phyloP scores from a whole-genome alignment of 2,888 invertebrate genomes.

The Stramonita haemastoma region DNA sequence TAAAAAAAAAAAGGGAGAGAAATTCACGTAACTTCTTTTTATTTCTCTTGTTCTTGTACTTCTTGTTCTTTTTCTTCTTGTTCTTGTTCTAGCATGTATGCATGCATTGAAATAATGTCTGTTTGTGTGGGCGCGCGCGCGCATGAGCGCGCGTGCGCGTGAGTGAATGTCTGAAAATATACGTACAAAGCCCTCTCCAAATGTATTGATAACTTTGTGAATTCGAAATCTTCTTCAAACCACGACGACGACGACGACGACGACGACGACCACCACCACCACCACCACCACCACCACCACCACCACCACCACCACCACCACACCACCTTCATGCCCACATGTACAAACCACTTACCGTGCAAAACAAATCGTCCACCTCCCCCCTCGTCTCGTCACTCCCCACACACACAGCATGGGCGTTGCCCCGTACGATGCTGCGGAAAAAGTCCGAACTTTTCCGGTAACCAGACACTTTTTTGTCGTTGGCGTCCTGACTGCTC shows the following conservation, averaged over 20 bases:
- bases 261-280: background rate
- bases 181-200: background rate
- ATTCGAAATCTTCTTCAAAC: background rate
- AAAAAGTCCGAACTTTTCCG: slow-evolving; percentile 14
- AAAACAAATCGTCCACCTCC: slow-evolving; percentile 48
- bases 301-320: slow-evolving; percentile 5
- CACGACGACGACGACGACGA: no score
- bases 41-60: no score
- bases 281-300: background rate
- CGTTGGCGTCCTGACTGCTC: no score
- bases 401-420: slow-evolving; percentile 34
- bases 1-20: no score
- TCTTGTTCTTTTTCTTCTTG: no score
- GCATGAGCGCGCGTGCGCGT: background rate
- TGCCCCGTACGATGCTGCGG: background rate
- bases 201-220: background rate
- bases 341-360: slow-evolving; percentile 42
- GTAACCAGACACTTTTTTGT: background rate
- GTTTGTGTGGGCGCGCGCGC: background rate
- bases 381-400: slow-evolving; percentile 27
- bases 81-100: no score
- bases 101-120: no score
- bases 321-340: background rate
- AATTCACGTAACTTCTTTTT: no score
- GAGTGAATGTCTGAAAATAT: background rate